Conservation (phyloP, 1,140 invertebrate genomes). For the Mycetomoellerius zeteki region DNA sequence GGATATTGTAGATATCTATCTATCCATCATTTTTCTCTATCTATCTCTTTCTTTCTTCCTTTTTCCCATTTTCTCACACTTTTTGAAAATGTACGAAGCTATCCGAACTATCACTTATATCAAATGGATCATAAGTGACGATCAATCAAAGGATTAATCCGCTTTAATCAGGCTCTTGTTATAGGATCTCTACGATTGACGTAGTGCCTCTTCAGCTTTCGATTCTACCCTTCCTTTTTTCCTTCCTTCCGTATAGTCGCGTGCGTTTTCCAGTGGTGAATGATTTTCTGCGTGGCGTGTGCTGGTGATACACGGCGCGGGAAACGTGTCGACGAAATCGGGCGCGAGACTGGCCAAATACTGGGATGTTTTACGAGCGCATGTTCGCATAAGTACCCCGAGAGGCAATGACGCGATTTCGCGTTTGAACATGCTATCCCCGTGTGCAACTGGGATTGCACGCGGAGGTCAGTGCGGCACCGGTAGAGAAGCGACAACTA, state of each 20-base stretch:
- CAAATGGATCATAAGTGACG: too few relatives aligned
- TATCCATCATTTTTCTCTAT: too few relatives aligned
- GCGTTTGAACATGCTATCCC: conserved; percentile 51
- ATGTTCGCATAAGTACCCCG: conserved; percentile 64
- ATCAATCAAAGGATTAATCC: too few relatives aligned
- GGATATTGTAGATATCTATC: too few relatives aligned
- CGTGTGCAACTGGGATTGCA: neutral
- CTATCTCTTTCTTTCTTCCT: too few relatives aligned
- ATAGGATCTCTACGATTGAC: neutral
- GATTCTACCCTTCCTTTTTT: neutral
- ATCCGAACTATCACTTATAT: too few relatives aligned
- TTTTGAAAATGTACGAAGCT: too few relatives aligned
- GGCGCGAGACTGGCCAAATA: conserved; percentile 64
- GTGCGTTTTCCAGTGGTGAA: conserved; percentile 5
- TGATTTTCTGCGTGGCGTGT: conserved; percentile 56
- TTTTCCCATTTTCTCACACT: too few relatives aligned
- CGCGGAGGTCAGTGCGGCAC: neutral
- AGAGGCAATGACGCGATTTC: conserved; percentile 56
- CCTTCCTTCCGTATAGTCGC: neutral
- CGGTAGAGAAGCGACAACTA: neutral
- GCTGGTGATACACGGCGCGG: conserved; percentile 48
- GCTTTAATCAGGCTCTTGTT: too few relatives aligned
- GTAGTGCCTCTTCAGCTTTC: too few relatives aligned
- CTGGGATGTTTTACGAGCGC: conserved; percentile 65
- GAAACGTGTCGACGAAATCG: conserved; percentile 61